Base-by-base conservation (phyloP, 2,888 invertebrate genomes). In the Drosophila tanythrix region DNA sequence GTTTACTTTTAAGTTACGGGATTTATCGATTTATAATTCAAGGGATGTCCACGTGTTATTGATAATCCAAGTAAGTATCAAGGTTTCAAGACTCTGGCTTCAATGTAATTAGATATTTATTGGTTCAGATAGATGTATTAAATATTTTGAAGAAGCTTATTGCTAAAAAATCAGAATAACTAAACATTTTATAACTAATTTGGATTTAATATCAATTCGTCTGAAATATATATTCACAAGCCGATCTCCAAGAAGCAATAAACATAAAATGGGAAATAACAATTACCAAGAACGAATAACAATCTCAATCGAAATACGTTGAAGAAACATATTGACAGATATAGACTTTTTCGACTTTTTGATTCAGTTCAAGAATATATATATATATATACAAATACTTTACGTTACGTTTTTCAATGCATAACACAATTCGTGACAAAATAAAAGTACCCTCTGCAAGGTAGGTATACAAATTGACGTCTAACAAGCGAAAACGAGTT, bases 401-500 rank as follows among this genome's bases (percentile, higher is more conserved):
- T 50, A 50, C 15, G 18, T 25, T 48, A 40, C n/a, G 6, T n/a
- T 11, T 15, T 43, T 21, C 10, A 57, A 21, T 25, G 21, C 29
- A 18, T 60, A 50, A 6, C n/a, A 62, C 18, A 46, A 35, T 35
- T 36, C 5, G 59, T 31, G 18, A 43, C 40, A 31, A 31, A 25
- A 31, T 31, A 25, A 18, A 8, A 33, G 43, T 43, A 43, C 11
- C 7, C 31, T 43, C 31, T 4, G 15, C 13, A 43, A 40, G 29
- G 27, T 56, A 55, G 35, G 27, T 61, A 31, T 13, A 31, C 27
- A 35, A 50, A 25, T 58, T 40, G 60, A 60, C 59, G 56, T 36
- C 40, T 18, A 38, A 40, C 53, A 61, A 65, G 40, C 36, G 3
- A 63, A 71, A 71, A 70, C 48, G 38, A 71, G 67, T 29, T 74